Conservation (phyloP, 1,140 invertebrate species). For the Drosophila micromelanica region DNA sequence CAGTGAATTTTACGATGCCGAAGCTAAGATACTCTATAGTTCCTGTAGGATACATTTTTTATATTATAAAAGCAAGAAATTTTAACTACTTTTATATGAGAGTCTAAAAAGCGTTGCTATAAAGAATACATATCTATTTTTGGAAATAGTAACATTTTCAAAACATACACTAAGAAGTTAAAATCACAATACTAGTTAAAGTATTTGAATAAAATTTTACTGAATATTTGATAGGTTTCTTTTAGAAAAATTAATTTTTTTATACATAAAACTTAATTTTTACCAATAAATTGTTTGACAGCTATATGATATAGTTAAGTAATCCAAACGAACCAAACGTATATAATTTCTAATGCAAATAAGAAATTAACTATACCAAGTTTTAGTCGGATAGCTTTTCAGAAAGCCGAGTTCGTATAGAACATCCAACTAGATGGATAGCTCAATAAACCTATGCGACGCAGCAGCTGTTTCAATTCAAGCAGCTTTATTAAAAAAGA, state of each 20-base stretch:
- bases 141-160: too few species aligned
- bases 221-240: too few species aligned
- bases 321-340: background rate
- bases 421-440: background rate
- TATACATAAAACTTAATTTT: too few species aligned
- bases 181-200: too few species aligned
- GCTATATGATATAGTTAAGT: background rate
- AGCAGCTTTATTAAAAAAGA: background rate
- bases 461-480: too few species aligned
- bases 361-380: background rate
- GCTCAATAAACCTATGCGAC: background rate
- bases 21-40: constrained; percentile 1
- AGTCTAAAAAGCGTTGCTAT: too few species aligned
- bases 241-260: too few species aligned
- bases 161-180: too few species aligned
- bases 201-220: too few species aligned
- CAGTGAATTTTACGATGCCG: background rate
- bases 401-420: background rate
- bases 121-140: too few species aligned
- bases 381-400: background rate
- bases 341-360: background rate
- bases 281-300: background rate
- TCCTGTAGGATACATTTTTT: background rate
- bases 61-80: too few species aligned
- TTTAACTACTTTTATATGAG: too few species aligned